phyloP scores from a whole-genome alignment of 2,797 vertebrate genomes.

The Cottoperca gobio region DNA sequence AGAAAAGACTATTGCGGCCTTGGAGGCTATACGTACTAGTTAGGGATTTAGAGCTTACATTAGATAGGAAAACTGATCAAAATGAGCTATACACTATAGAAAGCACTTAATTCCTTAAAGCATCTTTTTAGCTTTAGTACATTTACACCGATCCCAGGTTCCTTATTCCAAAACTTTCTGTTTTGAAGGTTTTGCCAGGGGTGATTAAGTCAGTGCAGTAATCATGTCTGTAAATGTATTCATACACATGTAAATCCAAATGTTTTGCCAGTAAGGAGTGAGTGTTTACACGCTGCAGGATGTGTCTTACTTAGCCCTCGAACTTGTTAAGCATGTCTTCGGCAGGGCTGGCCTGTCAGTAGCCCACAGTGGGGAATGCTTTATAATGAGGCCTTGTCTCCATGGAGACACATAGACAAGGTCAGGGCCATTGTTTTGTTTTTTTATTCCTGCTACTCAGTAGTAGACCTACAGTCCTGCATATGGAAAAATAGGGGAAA shows the following conservation, averaged over 20 bases:
- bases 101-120: background rate
- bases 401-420: slow-evolving; percentile 82
- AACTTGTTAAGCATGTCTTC: slow-evolving; percentile 58
- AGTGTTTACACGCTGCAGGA: slow-evolving; percentile 24
- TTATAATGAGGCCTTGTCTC: slow-evolving; percentile 79
- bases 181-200: background rate
- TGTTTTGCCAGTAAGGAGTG: background rate
- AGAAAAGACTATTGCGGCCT: background rate
- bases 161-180: background rate
- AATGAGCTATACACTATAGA: background rate
- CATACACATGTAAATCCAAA: background rate
- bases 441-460: slow-evolving; percentile 38
- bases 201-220: background rate
- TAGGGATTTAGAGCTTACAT: background rate
- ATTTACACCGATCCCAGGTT: background rate
- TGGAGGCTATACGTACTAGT: too few species aligned
- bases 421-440: slow-evolving; percentile 83
- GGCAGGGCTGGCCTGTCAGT: slow-evolving; percentile 49
- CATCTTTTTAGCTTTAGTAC: background rate
- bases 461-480: slow-evolving; percentile 9
- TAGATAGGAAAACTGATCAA: background rate
- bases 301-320: slow-evolving; percentile 32
- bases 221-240: slow-evolving; percentile 2
- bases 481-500: slow-evolving; percentile 43
- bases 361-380: slow-evolving; percentile 74